Evolutionary conservation across 2,113 vertebrate species (phyloP), one percentile per base, ranked within the genome.

Genomic region (Zosterops japonicus): DNA sequence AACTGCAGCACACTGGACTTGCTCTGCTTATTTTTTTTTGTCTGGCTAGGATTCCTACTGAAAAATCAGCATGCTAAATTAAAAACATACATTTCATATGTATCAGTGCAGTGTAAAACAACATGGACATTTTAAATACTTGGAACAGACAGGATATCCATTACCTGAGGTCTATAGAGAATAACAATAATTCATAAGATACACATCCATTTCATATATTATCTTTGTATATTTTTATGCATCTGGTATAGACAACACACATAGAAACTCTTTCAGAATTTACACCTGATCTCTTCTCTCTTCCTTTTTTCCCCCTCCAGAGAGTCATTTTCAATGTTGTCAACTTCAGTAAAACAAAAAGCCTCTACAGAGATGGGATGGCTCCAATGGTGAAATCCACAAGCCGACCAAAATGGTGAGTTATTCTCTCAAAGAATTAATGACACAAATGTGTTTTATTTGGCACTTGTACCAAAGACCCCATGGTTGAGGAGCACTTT

Each of bases 271-370:
- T 39, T 83, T 63, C 18, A 63, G 53, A 79, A 63, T 67, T 93
- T 94, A 59, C 61, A n/a, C 2, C 8, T 92, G 33, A 71, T 44
- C 3, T 50, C 27, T 86, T 59, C 35, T 50, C 2, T 31, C 80
- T 61, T 55, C 5, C 6, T 13, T 36, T 78, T 36, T 53, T n/a
- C 5, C 3, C 2, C 0, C 11, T 50, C 83, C 97, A 99, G 99
- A 99, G 99, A 90, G 98, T 99, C 39, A 99, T 99, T 97, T 99
- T 99, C 97, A 99, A 99, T 75, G 98, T 99, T 8, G 99, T 99
- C 93, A 99, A 99, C 98, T 99, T 99, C 98, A 99, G 99, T 92
- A 99, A 99, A 98, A 99, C 99, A 83, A 99, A 99, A 98, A 99
- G 99, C 95, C 98, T 99, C 81, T 99, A 99, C 55, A 98, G 99